These are phyloP conservation scores for Morone saxatilis DNA, from an alignment of 2,113 vertebrate species.

Conservation along the genomic window DNA sequence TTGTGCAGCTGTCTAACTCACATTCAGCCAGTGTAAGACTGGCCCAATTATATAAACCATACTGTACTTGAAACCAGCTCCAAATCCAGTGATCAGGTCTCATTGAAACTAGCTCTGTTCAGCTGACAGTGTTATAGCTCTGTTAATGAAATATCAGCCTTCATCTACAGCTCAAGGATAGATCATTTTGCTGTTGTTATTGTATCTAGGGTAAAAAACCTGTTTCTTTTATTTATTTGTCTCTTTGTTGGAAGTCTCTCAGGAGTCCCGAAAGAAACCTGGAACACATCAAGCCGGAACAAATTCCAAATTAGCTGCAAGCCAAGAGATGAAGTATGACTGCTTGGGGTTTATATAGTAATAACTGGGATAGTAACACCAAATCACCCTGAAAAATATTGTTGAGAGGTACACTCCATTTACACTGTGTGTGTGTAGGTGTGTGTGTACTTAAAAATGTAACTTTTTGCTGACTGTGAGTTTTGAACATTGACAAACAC, in stretches of 20 bases:
- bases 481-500: not conserved
- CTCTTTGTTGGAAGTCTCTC: not conserved
- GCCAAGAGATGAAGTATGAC: constrained; percentile 26
- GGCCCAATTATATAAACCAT: not conserved
- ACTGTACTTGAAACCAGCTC: not conserved
- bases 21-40: not conserved
- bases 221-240: not conserved
- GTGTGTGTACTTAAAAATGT: not conserved
- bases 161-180: not conserved
- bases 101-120: not conserved
- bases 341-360: constrained; percentile 1
- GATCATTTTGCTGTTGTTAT: not conserved
- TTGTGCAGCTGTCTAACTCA: not conserved
- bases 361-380: not conserved
- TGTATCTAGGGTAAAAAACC: not conserved
- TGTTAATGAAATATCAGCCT: constrained; percentile 7
- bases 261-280: constrained; percentile 33
- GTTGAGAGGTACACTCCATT: not conserved
- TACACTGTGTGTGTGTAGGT: not conserved
- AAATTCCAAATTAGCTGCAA: constrained; percentile 23
- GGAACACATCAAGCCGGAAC: constrained; percentile 16
- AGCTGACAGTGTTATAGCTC: not conserved
- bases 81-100: not conserved
- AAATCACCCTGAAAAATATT: constrained; percentile 1
- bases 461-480: not conserved